Percentiles rank a stretch among this genome's conserved stretches.
phyloP scores from a whole-genome alignment of 2,113 vertebrate species.

The Mesembrinibis cayennensis region DNA sequence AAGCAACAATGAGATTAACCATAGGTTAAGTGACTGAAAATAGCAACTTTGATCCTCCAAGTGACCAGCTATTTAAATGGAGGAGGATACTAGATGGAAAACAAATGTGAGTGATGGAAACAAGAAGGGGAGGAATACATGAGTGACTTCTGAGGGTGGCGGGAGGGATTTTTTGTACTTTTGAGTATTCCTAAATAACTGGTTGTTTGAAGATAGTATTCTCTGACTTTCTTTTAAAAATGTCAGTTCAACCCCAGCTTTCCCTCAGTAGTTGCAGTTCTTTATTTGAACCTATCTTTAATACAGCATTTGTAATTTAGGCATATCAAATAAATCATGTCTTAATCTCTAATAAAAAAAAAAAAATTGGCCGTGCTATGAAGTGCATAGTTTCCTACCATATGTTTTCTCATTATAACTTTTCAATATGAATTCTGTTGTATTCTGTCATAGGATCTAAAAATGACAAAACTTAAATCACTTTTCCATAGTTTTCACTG shows the following conservation, averaged over 20 bases:
- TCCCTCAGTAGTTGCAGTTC: neutral
- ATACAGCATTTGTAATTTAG: neutral
- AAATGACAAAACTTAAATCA: neutral
- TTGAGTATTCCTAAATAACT: neutral
- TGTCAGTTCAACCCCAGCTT: neutral
- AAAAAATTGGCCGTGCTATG: neutral
- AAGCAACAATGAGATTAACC: conserved; percentile 39
- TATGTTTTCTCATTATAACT: neutral
- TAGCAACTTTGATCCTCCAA: conserved; percentile 53
- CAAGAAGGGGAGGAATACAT: neutral
- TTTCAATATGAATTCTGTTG: neutral
- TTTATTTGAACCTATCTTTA: neutral
- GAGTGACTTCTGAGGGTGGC: neutral
- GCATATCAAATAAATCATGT: neutral
- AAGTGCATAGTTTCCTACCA: fast-evolving
- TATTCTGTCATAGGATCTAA: neutral
- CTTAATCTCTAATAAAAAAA: neutral
- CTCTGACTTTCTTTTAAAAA: neutral
- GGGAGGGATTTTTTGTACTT: neutral
- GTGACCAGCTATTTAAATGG: neutral
- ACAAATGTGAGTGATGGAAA: neutral
- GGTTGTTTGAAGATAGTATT: neutral
- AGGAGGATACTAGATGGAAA: neutral
- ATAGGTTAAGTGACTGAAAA: conserved; percentile 31
- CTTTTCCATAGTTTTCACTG: neutral